Conservation (phyloP, 2,797 vertebrate genomes). For the Sus cebifrons region DNA sequence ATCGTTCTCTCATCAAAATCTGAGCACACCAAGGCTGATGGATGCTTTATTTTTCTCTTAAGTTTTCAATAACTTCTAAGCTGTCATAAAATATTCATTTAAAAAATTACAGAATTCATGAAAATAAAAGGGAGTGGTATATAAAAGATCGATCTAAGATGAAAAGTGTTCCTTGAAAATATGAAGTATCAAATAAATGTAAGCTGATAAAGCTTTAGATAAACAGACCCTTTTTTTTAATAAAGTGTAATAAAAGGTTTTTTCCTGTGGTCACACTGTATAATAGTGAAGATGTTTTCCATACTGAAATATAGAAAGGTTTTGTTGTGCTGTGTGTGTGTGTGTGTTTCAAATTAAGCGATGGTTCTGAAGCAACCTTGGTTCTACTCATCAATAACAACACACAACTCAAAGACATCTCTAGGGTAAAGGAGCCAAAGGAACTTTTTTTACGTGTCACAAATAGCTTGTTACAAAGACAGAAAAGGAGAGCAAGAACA, state of each 20-base stretch:
- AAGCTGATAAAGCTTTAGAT: conserved; percentile 16
- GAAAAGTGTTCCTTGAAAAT: conserved; percentile 46
- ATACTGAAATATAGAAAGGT: background rate
- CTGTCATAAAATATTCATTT: background rate
- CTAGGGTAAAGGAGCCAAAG: conserved; percentile 7
- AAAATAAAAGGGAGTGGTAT: conserved; percentile 33
- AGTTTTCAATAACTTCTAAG: conserved; percentile 56
- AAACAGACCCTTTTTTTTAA: background rate
- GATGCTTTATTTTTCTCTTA: conserved; percentile 56
- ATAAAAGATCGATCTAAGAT: conserved; percentile 33
- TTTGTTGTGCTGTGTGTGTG: background rate
- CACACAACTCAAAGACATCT: conserved; percentile 27
- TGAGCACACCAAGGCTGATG: background rate
- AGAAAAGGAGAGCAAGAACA: conserved; percentile 32
- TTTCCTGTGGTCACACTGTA: background rate
- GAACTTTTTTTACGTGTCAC: background rate
- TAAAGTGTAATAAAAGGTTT: conserved; percentile 32
- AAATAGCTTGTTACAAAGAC: conserved; percentile 42
- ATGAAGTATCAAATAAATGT: conserved; percentile 22
- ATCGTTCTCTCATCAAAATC: conserved; percentile 49
- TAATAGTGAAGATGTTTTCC: conserved; percentile 34
- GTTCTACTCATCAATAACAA: conserved; percentile 54
- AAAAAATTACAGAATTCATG: background rate
- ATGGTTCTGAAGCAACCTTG: background rate
- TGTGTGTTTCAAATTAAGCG: conserved; percentile 18